Evolutionary conservation across 2,888 invertebrate genomes (phyloP), one percentile per base, ranked within the genome.

Genomic region (Mylabris sibirica): DNA sequence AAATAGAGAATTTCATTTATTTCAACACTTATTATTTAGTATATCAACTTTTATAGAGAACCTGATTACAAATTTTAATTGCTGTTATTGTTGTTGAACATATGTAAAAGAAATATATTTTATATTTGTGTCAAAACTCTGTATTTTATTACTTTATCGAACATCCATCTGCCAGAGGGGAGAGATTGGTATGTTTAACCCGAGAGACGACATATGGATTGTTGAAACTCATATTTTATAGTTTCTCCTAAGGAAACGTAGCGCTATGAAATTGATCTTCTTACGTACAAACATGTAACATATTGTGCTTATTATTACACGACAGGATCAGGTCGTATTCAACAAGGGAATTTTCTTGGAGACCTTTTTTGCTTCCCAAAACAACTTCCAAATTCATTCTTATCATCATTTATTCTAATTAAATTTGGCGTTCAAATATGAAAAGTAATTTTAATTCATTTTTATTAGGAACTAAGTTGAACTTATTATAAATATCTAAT

Each of bases 21-120:
- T n/a, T n/a, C 38, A 38, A 38, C 38, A 30, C 30, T 30, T 30
- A 30, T 30, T 30, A 30, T 30, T 30, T 30, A 4, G 5, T 30
- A 3, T 30, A 30, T 12, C 38, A 38, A n/a, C n/a, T 60, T 60
- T 9, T 12, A 14, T 30, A 44, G 60, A 64, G 49, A 35, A 4
- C 63, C 24, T 26, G 20, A 49, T n/a, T 24, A 60, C 60, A 67
- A 64, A 64, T 22, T 20, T 60, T 67, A 67, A 64, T 67, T 17
- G 64, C 34, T 60, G 67, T 67, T 67, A 59, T 64, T 67, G 65
- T 65, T 60, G 65, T 65, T 35, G n/a, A 59, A 30, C 30, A 30
- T 30, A 30, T 30, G 30, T 30, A 30, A 30, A 30, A 30, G 30
- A 53, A 53, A 53, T 53, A 53, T 53, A 53, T 53, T 53, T 53